A percentile compares a stretch with the other conserved stretches of the same genome.
Conservation (phyloP, 2,888 invertebrate species). For the Parnassius mnemosyne region DNA sequence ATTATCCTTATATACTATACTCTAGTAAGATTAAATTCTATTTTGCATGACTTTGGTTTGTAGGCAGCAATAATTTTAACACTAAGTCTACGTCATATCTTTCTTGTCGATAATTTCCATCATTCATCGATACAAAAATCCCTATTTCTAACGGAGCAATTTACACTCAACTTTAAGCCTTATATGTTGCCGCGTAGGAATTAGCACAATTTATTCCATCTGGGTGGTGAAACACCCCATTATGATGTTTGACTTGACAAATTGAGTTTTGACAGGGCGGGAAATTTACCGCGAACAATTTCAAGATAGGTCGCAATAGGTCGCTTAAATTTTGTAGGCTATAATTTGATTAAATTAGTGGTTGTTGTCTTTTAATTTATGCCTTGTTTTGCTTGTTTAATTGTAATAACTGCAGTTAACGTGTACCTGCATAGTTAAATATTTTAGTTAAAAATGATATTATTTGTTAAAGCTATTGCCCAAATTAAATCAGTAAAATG, state of each 20-base stretch:
- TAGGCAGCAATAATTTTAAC: too few species aligned
- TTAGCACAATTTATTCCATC: slow-evolving; percentile 37
- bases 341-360: slow-evolving; percentile 48
- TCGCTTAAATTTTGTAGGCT: slow-evolving; percentile 44
- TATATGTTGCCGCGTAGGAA: slow-evolving; percentile 48
- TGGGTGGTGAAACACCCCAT: slow-evolving; percentile 44
- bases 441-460: too few species aligned
- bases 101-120: not conserved
- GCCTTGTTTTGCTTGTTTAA: slow-evolving; percentile 38
- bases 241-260: slow-evolving; percentile 75
- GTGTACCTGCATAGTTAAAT: too few species aligned
- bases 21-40: too few species aligned
- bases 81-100: too few species aligned
- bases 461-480: too few species aligned
- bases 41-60: too few species aligned
- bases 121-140: slow-evolving; percentile 21
- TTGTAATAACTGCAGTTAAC: slow-evolving; percentile 24
- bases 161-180: slow-evolving; percentile 52
- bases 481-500: too few species aligned
- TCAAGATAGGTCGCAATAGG: slow-evolving; percentile 39
- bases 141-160: slow-evolving; percentile 30
- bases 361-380: slow-evolving; percentile 52
- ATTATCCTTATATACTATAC: too few species aligned
- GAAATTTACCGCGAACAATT: slow-evolving; percentile 58
- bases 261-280: slow-evolving; percentile 78